Evolutionary conservation across 2,797 vertebrate genomes (phyloP), one percentile per base, ranked within the genome.

Genomic region (Galago senegalensis): DNA sequence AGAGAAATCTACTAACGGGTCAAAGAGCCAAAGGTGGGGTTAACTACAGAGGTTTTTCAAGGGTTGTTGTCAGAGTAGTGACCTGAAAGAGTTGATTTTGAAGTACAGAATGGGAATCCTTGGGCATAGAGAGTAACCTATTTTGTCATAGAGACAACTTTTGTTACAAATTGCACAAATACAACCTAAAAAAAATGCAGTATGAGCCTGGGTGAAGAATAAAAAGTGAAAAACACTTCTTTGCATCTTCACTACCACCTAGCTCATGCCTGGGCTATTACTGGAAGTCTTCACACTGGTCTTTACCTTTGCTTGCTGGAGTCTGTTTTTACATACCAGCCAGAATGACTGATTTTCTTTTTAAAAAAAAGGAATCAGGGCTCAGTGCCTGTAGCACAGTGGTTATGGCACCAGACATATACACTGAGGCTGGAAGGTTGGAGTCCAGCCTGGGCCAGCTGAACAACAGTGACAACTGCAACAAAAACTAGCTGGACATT

Each of bases 81-180:
- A 53, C 8, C 46, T 60, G 34, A 65, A 85, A 20, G 46, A 81
- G 17, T 60, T 53, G 65, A 25, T 80, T 49, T 76, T 9, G 7
- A 76, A 46, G 18, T 27, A 76, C 17, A 46, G 11, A 87, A 17
- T 0, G 14, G 89, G 14, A 86, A 29, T 49, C n/a, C 18, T 73
- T 75, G 25, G 23, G 46, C 7, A 40, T 4, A 49, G n/a, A 53
- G 20, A 53, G n/a, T 2, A n/a, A 58, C 43, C 14, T 17, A 37
- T 77, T 91, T 73, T 75, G 3, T 40, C 25, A 87, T 7, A 37
- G 81, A 82, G 56, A 31, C 17, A 29, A 65, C 12, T 73, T 83
- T 53, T n/a, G 20, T 87, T 91, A 92, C 27, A 89, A 90, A 89
- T 43, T 87, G 8, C 16, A 72, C 29, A 83, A 63, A 87, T 14